Evolutionary conservation across 2,113 vertebrate species (phyloP).

Genomic region (Cebidichthys violaceus): DNA sequence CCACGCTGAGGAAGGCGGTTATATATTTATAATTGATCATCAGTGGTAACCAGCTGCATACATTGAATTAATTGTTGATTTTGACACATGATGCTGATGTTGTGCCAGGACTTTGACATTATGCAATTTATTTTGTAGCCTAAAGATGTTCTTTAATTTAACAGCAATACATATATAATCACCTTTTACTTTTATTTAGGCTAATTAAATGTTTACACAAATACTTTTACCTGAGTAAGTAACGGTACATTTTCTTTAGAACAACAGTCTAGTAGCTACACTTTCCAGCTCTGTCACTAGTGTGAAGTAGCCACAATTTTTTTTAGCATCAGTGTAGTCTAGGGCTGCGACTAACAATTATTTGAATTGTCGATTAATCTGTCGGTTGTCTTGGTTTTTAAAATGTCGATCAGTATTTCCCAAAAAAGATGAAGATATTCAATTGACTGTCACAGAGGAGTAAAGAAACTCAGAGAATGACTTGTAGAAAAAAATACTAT

Average conservation of each 20-base stretch:
- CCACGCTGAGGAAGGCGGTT: too few relatives aligned
- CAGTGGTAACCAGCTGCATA: too few relatives aligned
- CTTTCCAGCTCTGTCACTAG: background rate
- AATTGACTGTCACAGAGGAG: background rate
- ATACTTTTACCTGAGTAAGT: background rate
- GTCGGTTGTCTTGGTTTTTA: background rate
- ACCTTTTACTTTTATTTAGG: background rate
- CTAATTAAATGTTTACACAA: background rate
- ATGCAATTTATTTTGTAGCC: background rate
- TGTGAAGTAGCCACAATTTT: background rate
- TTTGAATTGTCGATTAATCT: too few relatives aligned
- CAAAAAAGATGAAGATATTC: background rate
- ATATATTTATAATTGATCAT: too few relatives aligned
- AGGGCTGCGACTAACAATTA: too few relatives aligned
- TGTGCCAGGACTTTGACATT: background rate
- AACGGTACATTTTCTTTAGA: background rate
- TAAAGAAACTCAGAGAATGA: background rate
- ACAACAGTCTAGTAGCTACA: background rate
- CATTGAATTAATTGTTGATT: too few relatives aligned
- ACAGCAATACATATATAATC: background rate
- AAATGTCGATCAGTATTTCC: too few relatives aligned
- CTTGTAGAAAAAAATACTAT: too few relatives aligned
- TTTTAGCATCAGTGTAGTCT: background rate
- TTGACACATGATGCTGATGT: background rate
- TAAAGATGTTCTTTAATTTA: background rate